Conservation (phyloP, 2,888 invertebrate species). For the Cheiracanthium punctorium region DNA sequence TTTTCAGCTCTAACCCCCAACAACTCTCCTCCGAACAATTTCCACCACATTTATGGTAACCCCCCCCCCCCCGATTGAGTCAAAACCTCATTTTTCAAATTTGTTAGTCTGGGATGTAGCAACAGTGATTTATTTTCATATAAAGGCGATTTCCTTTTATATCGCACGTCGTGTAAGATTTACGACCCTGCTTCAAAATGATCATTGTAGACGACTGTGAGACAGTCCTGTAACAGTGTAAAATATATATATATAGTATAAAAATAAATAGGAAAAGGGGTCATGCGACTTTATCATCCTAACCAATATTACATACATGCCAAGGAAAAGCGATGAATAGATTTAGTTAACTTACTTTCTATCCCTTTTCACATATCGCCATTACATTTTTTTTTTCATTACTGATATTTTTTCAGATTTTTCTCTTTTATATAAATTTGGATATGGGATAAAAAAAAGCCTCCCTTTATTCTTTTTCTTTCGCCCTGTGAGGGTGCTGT, state of each 20-base stretch:
- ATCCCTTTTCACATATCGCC: neutral
- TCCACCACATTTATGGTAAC: slow-evolving; percentile 35
- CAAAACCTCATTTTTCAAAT: slow-evolving; percentile 67
- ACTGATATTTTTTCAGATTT: slow-evolving; percentile 55
- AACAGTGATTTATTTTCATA: slow-evolving; percentile 68
- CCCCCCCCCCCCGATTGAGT: slow-evolving; percentile 45
- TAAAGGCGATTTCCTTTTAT: slow-evolving; percentile 68
- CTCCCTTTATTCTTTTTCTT: neutral
- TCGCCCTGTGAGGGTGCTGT: neutral
- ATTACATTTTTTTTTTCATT: too few species aligned
- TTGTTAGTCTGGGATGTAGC: slow-evolving; percentile 44
- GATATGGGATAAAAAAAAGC: slow-evolving; percentile 15
- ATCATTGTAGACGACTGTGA: slow-evolving; percentile 64
- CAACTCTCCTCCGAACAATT: too few species aligned
- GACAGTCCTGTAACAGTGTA: slow-evolving; percentile 64
- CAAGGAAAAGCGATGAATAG: slow-evolving; percentile 50
- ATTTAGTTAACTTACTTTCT: slow-evolving; percentile 50
- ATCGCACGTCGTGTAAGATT: slow-evolving; percentile 66
- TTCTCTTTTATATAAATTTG: slow-evolving; percentile 62
- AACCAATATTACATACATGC: slow-evolving; percentile 51
- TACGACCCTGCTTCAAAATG: slow-evolving; percentile 58
- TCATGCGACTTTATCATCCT: slow-evolving; percentile 43
- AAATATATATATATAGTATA: neutral
- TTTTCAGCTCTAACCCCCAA: too few species aligned
- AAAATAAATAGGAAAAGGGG: slow-evolving; percentile 40